Percentiles rank a stretch among this genome's conserved stretches.
These are phyloP conservation scores for Abrostola tripartita DNA, from an alignment of 2,888 invertebrate species.

Conservation along the genomic window DNA sequence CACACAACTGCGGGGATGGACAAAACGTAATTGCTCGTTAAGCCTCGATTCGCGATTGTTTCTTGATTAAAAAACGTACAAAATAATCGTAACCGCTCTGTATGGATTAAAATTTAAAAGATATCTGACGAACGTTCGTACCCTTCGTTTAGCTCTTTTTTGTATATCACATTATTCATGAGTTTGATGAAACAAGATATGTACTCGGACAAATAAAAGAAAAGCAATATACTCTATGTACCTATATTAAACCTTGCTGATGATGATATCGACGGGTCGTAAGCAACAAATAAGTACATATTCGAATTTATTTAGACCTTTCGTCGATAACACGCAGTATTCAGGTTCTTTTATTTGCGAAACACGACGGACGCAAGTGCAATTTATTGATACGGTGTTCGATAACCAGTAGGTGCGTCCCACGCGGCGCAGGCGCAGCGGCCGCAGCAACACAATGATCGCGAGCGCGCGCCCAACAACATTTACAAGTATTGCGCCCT, in stretches of 20 bases:
- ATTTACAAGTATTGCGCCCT: slow-evolving; percentile 74
- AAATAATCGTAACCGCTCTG: slow-evolving; percentile 62
- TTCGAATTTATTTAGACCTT: slow-evolving; percentile 84
- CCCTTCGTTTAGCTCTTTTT: slow-evolving; percentile 17
- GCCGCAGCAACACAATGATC: slow-evolving; percentile 64
- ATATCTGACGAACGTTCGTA: slow-evolving; percentile 65
- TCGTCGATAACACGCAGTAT: slow-evolving; percentile 80
- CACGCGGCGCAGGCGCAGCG: slow-evolving; percentile 71
- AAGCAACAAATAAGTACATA: slow-evolving; percentile 79
- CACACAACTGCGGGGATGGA: slow-evolving; percentile 74
- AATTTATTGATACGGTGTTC: slow-evolving; percentile 86
- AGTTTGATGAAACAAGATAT: slow-evolving; percentile 42
- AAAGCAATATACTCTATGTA: slow-evolving; percentile 30
- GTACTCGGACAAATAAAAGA: slow-evolving; percentile 38
- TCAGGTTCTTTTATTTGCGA: slow-evolving; percentile 82
- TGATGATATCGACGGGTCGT: slow-evolving; percentile 80
- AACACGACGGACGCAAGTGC: slow-evolving; percentile 82
- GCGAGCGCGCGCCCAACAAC: slow-evolving; percentile 65
- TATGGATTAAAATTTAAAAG: slow-evolving; percentile 64
- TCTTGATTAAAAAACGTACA: slow-evolving; percentile 82
- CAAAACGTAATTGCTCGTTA: slow-evolving; percentile 86
- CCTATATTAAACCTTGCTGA: slow-evolving; percentile 55
- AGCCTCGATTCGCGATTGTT: slow-evolving; percentile 82
- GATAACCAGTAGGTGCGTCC: slow-evolving; percentile 85
- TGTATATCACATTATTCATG: slow-evolving; percentile 37